Percentiles rank a stretch among this genome's conserved stretches.
Conservation (phyloP, 2,888 invertebrate species). For the Psylliodes chrysocephalus region DNA sequence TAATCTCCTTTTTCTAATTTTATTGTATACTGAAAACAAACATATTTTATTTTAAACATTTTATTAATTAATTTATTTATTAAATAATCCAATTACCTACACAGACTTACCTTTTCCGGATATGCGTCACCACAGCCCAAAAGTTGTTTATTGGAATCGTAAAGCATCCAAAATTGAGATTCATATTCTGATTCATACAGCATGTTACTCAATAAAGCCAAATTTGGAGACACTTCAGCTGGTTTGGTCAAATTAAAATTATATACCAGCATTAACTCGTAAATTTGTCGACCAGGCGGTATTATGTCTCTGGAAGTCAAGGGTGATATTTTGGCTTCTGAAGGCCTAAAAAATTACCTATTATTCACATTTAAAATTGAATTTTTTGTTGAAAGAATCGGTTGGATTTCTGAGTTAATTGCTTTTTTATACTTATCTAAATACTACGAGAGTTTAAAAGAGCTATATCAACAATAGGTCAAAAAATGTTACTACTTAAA, state of each 20-base stretch:
- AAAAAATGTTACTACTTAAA: too few relatives aligned
- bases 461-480: too few relatives aligned
- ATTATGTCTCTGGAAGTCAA: constrained; percentile 85
- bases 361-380: neutral
- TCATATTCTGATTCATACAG: constrained; percentile 97
- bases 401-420: too few relatives aligned
- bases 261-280: constrained; percentile 89
- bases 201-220: constrained; percentile 83
- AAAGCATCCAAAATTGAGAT: constrained; percentile 96
- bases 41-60: neutral
- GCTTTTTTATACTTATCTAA: too few relatives aligned
- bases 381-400: too few relatives aligned
- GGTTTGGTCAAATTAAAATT: constrained; percentile 84
- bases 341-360: constrained; percentile 71
- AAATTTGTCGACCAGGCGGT: constrained; percentile 89
- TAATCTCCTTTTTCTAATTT: constrained; percentile 98
- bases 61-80: too few relatives aligned
- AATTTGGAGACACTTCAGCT: constrained; percentile 83
- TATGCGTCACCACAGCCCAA: constrained; percentile 90
- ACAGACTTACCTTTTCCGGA: constrained; percentile 74
- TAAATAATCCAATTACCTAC: constrained; percentile 4
- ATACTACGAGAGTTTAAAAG: too few relatives aligned
- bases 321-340: constrained; percentile 82
- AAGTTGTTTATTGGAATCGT: constrained; percentile 89
- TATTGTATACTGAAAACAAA: constrained; percentile 74